phyloP scores from a whole-genome alignment of 2,113 vertebrate genomes.

The Alexandromys fortis region DNA sequence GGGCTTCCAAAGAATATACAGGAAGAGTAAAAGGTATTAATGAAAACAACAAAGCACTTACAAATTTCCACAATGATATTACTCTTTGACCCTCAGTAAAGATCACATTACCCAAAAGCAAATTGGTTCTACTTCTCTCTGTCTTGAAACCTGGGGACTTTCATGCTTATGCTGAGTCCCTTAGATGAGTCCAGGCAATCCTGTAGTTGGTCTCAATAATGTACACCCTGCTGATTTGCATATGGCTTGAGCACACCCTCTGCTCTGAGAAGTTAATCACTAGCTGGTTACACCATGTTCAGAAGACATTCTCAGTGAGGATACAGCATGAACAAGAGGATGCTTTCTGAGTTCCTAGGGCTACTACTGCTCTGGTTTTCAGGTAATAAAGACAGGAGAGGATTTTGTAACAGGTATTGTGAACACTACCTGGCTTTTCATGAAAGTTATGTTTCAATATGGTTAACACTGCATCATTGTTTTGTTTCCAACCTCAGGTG shows the following conservation, averaged over 20 bases:
- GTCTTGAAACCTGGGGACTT: background rate
- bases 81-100: background rate
- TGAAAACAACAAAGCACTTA: background rate
- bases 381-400: background rate
- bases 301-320: background rate
- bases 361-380: background rate
- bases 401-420: background rate
- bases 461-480: background rate
- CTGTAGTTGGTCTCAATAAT: background rate
- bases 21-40: background rate
- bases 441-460: background rate
- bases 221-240: background rate
- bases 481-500: background rate
- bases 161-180: background rate
- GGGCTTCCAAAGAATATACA: no score
- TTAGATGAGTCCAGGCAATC: background rate
- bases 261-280: background rate
- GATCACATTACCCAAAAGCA: background rate
- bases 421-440: background rate
- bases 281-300: fast-evolving
- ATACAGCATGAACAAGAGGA: background rate
- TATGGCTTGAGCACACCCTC: background rate
- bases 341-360: background rate
- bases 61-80: background rate
- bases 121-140: background rate